Evolutionary conservation across 2,797 vertebrate species (phyloP), one percentile per base, ranked within the genome.

Genomic region (Typhlichthys eigenmanni): DNA sequence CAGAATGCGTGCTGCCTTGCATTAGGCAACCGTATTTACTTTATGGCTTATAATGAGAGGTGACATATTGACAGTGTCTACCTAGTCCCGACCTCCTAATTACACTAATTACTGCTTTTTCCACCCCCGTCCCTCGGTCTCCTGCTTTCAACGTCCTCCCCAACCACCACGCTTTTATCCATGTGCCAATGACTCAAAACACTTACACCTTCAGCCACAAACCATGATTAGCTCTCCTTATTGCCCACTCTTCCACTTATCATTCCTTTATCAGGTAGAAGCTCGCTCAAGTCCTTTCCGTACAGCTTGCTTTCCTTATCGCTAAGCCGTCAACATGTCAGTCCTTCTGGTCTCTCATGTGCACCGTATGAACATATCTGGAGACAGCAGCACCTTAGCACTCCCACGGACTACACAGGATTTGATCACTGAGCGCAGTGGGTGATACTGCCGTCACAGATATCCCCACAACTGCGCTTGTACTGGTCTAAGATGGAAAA

Each of bases 21-120:
- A 86, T 91, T 87, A 88, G 82, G 58, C 78, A 72, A 69, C 81
- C 53, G 62, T 82, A 82, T 92, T 91, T 89, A 81, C 85, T 84
- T 29, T 90, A 89, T 78, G 82, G 83, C 60, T 84, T 75, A 77
- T 92, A 93, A 94, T 89, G 88, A 92, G 88, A 91, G 85, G 88
- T 91, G 92, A 92, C 91, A 78, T 91, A 92, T 92, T 90, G 90
- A 90, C 90, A 90, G 85, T 85, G 89, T 76, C 85, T 85, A 74
- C 82, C 88, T 88, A 89, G 92, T 90, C 83, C 82, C 72, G 79
- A 74, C 84, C 82, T 85, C 82, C 82, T 92, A 91, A 94, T 93
- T 92, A 92, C 81, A 80, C 80, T 92, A 92, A 93, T 91, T 92
- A 88, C 75, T 77, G 77, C 74, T 85, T 85, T 85, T 82, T 86